Evolutionary conservation across 2,797 vertebrate species (phyloP).

Genomic region (Trachops cirrhosus): DNA sequence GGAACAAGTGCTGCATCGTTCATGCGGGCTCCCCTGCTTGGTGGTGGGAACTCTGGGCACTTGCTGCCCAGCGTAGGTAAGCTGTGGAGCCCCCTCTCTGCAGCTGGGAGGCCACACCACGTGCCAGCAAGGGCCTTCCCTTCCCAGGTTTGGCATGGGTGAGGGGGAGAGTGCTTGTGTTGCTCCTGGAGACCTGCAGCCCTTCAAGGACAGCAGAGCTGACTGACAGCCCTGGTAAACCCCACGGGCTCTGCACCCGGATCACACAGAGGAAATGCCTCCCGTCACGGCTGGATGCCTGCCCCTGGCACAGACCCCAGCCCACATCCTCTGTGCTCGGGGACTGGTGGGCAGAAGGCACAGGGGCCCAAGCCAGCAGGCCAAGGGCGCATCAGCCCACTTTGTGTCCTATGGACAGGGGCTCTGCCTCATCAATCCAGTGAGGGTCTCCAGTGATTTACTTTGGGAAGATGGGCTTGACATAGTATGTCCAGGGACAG

Average conservation of each 20-base stretch:
- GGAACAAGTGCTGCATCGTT: not conserved
- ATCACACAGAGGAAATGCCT: not conserved
- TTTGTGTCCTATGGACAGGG: not conserved
- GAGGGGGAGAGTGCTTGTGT: fast-evolving
- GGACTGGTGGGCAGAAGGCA: not conserved
- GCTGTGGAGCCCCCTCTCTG: not conserved
- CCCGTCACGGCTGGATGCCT: not conserved
- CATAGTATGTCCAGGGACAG: too few relatives aligned
- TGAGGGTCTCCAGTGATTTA: not conserved
- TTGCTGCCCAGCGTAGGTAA: not conserved
- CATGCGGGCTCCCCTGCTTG: fast-evolving
- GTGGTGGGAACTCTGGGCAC: too few relatives aligned
- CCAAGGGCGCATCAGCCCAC: not conserved
- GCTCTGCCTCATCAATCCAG: not conserved
- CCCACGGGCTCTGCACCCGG: not conserved
- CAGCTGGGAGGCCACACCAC: not conserved
- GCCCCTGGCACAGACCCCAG: not conserved
- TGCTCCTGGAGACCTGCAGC: not conserved
- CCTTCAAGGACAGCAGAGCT: not conserved
- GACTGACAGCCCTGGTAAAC: not conserved
- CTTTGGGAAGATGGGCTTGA: not conserved
- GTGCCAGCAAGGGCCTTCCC: not conserved
- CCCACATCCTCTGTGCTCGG: not conserved
- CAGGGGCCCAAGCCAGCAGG: not conserved
- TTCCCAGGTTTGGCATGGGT: not conserved